phyloP scores from a whole-genome alignment of 2,113 vertebrate species.

The Alligator sinensis region DNA sequence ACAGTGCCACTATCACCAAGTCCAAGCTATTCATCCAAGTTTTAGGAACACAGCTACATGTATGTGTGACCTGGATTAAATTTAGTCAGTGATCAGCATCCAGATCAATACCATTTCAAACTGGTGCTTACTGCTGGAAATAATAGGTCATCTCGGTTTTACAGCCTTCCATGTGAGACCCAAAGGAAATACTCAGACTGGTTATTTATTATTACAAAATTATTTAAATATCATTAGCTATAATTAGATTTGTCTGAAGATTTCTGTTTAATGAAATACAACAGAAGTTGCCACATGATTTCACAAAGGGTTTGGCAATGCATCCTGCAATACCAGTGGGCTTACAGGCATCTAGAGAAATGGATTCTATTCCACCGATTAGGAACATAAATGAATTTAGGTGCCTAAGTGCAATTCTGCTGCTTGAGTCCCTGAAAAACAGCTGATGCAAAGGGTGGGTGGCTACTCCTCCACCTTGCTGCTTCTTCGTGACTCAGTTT shows the following conservation, averaged over 20 bases:
- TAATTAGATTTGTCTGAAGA: neutral
- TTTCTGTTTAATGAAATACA: neutral
- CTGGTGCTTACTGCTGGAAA: conserved; percentile 51
- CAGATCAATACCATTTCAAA: conserved; percentile 70
- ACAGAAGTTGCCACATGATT: neutral
- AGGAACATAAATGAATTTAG: too few relatives aligned
- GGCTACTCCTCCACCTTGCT: too few relatives aligned
- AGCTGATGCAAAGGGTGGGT: too few relatives aligned
- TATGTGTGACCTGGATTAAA: conserved; percentile 54
- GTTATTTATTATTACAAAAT: conserved; percentile 32
- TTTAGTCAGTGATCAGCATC: conserved; percentile 58
- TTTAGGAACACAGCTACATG: conserved; percentile 50
- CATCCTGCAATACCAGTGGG: neutral
- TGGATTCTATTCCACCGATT: too few relatives aligned
- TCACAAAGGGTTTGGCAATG: neutral
- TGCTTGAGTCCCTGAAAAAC: too few relatives aligned
- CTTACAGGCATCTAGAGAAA: too few relatives aligned
- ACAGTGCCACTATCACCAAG: neutral
- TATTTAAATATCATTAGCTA: neutral
- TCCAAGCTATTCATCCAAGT: conserved; percentile 41
- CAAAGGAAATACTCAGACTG: conserved; percentile 51
- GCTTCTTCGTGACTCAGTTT: too few relatives aligned
- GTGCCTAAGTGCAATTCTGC: too few relatives aligned
- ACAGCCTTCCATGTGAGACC: conserved; percentile 15
- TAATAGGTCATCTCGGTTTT: conserved; percentile 36